Evolutionary conservation across 2,113 vertebrate species (phyloP), one percentile per base, ranked within the genome.

Genomic region (Tonatia bakeri): DNA sequence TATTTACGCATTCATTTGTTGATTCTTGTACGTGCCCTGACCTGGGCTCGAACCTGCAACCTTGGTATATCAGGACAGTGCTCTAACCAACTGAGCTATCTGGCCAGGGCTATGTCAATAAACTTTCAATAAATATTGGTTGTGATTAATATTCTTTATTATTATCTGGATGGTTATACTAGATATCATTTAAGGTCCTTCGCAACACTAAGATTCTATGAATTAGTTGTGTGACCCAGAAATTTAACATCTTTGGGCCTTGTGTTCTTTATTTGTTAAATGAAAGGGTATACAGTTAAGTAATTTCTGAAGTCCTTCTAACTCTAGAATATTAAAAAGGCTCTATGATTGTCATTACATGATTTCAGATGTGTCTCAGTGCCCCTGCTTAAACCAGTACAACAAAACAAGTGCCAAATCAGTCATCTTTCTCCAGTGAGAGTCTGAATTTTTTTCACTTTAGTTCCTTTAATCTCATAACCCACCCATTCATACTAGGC

Each of bases 381-480:
- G 47, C 31, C 59, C n/a, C 72, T 52, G 54, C n/a, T 75, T 87
- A 93, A 91, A 87, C 11, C 28, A n/a, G 19, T 36, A 22, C 52
- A 76, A 87, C 47, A 89, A 54, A 91, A 14, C 47, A 65, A 93
- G 2, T 47, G 31, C 24, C 61, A 93, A 65, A 87, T n/a, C 80
- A 90, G 64, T n/a, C 50, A 50, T 59, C 59, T 50, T 92, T 86
- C 31, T 50, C 79, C 52, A 28, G 38, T 54, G 59, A 13, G 28
- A 4, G 22, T 33, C 67, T 84, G 50, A 56, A 67, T 59, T 69
- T 86, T 87, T 83, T 72, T 47, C 36, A 52, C 33, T 72, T 88
- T 67, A 59, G n/a, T 85, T 87, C 83, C 67, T 95, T 83, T 82
- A 54, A 73, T 36, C 45, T 88, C 33, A 82, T 80, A 80, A 90